A percentile compares a stretch with the other conserved stretches of the same genome.
phyloP scores from a whole-genome alignment of 2,113 vertebrate species.

The Triplophysa siluroides region DNA sequence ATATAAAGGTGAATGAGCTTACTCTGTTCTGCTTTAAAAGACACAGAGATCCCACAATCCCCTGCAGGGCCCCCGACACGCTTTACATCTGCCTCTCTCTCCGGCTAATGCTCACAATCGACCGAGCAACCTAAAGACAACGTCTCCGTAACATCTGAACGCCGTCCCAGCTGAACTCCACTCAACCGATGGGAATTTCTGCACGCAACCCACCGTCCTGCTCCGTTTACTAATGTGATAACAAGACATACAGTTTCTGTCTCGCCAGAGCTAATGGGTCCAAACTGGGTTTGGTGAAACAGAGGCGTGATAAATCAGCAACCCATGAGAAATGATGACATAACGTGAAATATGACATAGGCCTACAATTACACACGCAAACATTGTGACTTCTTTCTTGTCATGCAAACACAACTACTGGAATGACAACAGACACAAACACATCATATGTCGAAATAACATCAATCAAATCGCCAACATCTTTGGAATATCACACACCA shows the following conservation, averaged over 20 bases:
- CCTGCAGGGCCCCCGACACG: constrained; percentile 23
- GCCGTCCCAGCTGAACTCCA: constrained; percentile 16
- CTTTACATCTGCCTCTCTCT: constrained; percentile 42
- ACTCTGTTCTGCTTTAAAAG: constrained; percentile 31
- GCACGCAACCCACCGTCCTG: neutral
- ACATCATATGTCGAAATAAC: too few species aligned
- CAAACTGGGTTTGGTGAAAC: too few species aligned
- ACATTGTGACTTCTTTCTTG: too few species aligned
- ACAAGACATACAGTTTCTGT: neutral
- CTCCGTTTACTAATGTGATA: constrained; percentile 29
- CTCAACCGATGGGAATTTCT: neutral
- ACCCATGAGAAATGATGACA: too few species aligned
- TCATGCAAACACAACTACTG: too few species aligned
- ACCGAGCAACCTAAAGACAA: constrained; percentile 4
- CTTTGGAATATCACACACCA: too few species aligned
- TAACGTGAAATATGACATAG: too few species aligned
- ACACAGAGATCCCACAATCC: constrained; percentile 18
- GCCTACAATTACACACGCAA: too few species aligned
- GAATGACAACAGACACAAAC: too few species aligned
- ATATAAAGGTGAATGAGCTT: constrained; percentile 15
- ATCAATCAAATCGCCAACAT: too few species aligned
- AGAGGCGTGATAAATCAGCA: too few species aligned
- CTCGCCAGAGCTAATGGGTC: too few species aligned
- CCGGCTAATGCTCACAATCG: constrained; percentile 6
- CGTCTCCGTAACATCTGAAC: constrained; percentile 14